A percentile compares a stretch with the other conserved stretches of the same genome.
These are phyloP conservation scores for Achatina immaculata DNA, from an alignment of 1,140 invertebrate genomes.

Conservation along the genomic window DNA sequence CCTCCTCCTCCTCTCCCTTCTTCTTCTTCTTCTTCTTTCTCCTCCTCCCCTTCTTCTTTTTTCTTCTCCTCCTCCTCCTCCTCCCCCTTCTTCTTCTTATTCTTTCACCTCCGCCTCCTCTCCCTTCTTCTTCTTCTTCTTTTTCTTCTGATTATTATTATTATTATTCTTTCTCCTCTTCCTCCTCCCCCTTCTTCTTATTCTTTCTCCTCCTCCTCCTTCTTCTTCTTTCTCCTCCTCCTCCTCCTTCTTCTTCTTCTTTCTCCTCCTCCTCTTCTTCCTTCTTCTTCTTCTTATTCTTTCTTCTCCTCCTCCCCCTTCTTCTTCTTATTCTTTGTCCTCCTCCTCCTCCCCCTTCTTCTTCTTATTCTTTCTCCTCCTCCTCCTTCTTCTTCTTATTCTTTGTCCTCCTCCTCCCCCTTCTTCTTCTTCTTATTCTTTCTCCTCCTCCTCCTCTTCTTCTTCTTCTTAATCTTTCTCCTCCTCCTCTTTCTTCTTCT, in stretches of 20 bases:
- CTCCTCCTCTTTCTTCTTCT: neutral
- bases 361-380: conserved; percentile 17
- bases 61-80: neutral
- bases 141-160: too few relatives aligned
- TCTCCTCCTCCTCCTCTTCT: neutral
- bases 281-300: neutral
- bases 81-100: neutral
- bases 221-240: too few relatives aligned
- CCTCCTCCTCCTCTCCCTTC: neutral
- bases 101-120: neutral
- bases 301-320: neutral
- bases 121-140: neutral
- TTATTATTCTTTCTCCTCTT: neutral
- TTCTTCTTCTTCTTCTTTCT: neutral
- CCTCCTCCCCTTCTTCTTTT: neutral
- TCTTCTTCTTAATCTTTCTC: too few relatives aligned
- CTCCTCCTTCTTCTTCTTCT: too few relatives aligned
- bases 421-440: neutral
- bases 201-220: too few relatives aligned
- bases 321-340: too few relatives aligned
- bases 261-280: neutral
- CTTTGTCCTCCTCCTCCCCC: too few relatives aligned
- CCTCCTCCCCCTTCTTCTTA: too few relatives aligned
- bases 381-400: too few relatives aligned
- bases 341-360: too few relatives aligned